Conservation (phyloP, 1,140 invertebrate genomes). For the Drosophila nannoptera region DNA sequence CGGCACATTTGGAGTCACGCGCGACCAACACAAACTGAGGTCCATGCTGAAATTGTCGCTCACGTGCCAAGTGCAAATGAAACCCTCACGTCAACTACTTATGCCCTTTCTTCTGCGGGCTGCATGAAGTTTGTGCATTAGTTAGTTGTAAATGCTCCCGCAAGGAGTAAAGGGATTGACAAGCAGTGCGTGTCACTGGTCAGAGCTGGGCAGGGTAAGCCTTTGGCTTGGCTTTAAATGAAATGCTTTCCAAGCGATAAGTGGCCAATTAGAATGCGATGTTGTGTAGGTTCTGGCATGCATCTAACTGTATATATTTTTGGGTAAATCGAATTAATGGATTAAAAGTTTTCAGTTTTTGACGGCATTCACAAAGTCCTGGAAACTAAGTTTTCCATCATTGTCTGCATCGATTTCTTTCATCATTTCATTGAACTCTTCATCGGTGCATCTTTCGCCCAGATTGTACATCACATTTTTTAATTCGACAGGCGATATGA, state of each 20-base stretch:
- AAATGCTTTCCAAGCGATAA: background rate
- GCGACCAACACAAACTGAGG: slow-evolving; percentile 6
- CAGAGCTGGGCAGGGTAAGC: background rate
- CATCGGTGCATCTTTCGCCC: slow-evolving; percentile 30
- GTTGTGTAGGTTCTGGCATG: background rate
- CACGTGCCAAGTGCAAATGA: slow-evolving; percentile 19
- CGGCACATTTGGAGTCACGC: slow-evolving; percentile 37
- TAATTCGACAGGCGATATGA: slow-evolving; percentile 23
- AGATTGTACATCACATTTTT: slow-evolving; percentile 20
- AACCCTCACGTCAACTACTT: background rate
- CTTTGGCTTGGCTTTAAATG: background rate
- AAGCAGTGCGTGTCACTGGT: background rate
- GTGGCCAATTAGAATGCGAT: slow-evolving; percentile 6
- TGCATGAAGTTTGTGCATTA: too few species aligned
- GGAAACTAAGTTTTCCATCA: slow-evolving; percentile 34
- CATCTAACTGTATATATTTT: slow-evolving; percentile 3
- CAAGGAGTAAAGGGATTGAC: background rate
- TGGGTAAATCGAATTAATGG: background rate
- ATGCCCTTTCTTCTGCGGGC: background rate
- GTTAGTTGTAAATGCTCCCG: background rate
- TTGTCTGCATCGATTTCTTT: slow-evolving; percentile 39
- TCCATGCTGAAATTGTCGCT: slow-evolving; percentile 21
- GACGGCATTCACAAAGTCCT: slow-evolving; percentile 35
- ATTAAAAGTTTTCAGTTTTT: background rate
- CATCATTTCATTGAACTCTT: slow-evolving; percentile 49